Evolutionary conservation across 1,140 invertebrate species (phyloP).

Genomic region (Bombus balteatus): DNA sequence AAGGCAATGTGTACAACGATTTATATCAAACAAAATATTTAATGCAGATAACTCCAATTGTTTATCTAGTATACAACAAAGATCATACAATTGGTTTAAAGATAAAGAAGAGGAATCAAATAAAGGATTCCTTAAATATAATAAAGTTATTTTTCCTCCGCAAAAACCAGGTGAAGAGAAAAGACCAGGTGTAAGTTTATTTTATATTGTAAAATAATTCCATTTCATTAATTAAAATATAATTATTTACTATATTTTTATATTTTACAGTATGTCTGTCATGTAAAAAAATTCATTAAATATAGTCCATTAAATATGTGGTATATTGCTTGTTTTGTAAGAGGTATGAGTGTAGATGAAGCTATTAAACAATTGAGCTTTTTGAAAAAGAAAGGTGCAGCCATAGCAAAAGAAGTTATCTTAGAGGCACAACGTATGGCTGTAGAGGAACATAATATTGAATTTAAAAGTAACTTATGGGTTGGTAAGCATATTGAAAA

Average conservation of each 20-base stretch:
- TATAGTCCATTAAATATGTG: slow-evolving; percentile 96
- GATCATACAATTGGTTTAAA: background rate
- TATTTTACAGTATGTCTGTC: slow-evolving; percentile 91
- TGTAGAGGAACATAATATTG: slow-evolving; percentile 94
- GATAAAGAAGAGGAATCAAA: rapidly evolving
- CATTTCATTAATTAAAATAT: background rate
- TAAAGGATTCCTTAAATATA: slow-evolving; percentile 82
- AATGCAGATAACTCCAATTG: background rate
- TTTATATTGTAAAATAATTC: slow-evolving; percentile 29
- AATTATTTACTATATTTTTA: slow-evolving; percentile 44
- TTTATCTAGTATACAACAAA: background rate
- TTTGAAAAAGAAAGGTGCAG: slow-evolving; percentile 92
- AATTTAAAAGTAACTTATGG: slow-evolving; percentile 98
- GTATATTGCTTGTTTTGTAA: slow-evolving; percentile 93
- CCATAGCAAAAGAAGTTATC: slow-evolving; percentile 90
- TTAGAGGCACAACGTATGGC: slow-evolving; percentile 95
- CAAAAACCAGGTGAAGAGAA: slow-evolving; percentile 88
- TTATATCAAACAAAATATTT: slow-evolving; percentile 15
- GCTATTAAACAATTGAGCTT: slow-evolving; percentile 95
- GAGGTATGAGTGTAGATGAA: slow-evolving; percentile 97
- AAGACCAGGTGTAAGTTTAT: slow-evolving; percentile 90
- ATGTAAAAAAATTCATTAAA: slow-evolving; percentile 92
- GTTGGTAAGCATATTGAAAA: slow-evolving; percentile 88
- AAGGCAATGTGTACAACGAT: slow-evolving; percentile 13
- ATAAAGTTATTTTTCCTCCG: slow-evolving; percentile 91